A percentile compares a stretch with the other conserved stretches of the same genome.
Evolutionary conservation across 2,113 vertebrate species (phyloP).

Genomic region (Alouatta palliata): DNA sequence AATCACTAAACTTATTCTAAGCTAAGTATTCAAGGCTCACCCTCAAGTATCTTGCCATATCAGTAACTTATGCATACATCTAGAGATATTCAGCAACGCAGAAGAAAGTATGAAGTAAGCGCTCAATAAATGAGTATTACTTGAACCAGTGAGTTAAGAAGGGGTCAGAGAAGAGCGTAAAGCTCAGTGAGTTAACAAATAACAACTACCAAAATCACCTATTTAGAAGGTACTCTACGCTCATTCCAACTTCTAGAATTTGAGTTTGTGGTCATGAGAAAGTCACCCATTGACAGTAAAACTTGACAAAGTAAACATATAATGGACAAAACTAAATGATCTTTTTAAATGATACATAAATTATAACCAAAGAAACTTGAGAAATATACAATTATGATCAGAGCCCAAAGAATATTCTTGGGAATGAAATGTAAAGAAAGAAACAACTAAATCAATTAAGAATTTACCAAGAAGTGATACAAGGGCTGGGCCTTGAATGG

Average conservation of each 20-base stretch:
- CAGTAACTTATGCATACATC: not conserved
- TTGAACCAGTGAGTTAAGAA: not conserved
- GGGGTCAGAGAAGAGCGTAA: not conserved
- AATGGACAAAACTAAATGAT: slow-evolving; percentile 36
- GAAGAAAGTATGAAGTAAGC: not conserved
- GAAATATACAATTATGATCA: not conserved
- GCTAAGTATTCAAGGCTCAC: not conserved
- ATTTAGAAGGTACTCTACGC: not conserved
- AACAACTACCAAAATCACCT: not conserved
- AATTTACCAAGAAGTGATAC: not conserved
- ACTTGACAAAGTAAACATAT: slow-evolving; percentile 11
- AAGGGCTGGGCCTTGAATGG: not conserved
- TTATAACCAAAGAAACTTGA: slow-evolving; percentile 18
- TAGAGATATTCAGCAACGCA: not conserved
- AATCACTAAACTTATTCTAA: slow-evolving; percentile 4
- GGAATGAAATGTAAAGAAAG: not conserved
- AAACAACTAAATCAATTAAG: not conserved
- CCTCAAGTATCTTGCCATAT: not conserved
- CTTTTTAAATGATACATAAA: not conserved
- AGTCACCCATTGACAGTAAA: not conserved
- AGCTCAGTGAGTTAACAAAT: not conserved
- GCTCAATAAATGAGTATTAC: not conserved
- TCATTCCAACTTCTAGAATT: slow-evolving; percentile 7
- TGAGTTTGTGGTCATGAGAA: slow-evolving; percentile 1
- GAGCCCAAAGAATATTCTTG: not conserved